Evolutionary conservation across 35 echinoderm and acorn worm genomes (phyloP).

Genomic region (Lytechinus pictus): DNA sequence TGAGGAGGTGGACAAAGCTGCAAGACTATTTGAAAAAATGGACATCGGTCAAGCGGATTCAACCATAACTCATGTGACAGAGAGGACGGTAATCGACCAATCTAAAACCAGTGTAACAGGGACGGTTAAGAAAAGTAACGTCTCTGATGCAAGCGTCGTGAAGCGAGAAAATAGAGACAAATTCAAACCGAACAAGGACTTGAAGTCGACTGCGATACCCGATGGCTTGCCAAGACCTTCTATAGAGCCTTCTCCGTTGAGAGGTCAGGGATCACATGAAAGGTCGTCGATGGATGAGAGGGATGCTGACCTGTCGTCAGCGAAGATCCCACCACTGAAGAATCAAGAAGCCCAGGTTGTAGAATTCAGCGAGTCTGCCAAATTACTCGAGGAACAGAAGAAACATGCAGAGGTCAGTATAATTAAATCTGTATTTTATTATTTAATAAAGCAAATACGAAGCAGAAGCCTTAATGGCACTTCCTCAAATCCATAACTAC

Average conservation of each 20-base stretch:
- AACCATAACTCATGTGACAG: neutral
- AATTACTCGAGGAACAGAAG: constrained; percentile 34
- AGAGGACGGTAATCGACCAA: neutral
- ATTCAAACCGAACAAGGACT: constrained; percentile 61
- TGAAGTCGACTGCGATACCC: constrained; percentile 57
- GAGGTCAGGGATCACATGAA: neutral
- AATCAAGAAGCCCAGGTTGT: constrained; percentile 41
- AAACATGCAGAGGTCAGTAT: neutral
- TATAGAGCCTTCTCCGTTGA: neutral
- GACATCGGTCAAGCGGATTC: constrained; percentile 41
- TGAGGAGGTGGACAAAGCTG: constrained; percentile 51
- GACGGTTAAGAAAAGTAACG: neutral
- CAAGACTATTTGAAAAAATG: constrained; percentile 65
- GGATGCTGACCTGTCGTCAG: constrained; percentile 34
- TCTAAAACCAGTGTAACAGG: neutral
- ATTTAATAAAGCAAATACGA: too few relatives aligned
- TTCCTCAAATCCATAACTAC: too few relatives aligned
- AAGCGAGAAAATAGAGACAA: neutral
- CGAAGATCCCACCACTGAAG: constrained; percentile 42
- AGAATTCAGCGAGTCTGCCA: constrained; percentile 45
- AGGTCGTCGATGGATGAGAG: neutral
- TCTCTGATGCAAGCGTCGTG: neutral
- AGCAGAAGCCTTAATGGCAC: too few relatives aligned
- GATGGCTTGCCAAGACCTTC: constrained; percentile 32
- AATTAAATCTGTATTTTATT: too few relatives aligned